Base-by-base conservation (phyloP, 2,888 invertebrate species). In the Aradus depressus region DNA sequence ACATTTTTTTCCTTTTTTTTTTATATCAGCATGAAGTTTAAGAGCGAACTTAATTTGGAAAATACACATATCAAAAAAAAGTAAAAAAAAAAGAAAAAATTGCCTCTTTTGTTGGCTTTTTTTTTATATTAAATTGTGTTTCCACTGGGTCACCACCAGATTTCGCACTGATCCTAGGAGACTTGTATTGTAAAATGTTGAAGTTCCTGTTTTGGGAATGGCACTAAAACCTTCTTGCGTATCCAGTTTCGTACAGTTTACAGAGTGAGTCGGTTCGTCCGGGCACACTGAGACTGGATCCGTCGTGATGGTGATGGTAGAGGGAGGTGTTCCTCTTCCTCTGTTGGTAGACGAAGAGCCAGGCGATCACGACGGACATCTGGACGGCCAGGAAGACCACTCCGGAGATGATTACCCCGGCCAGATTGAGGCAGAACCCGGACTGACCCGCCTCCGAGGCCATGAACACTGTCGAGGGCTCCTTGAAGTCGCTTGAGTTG, bases 311-410 rank as follows among this genome's bases (percentile, higher is more conserved):
- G 74, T 77, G 73, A 71, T 79, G 67, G 64, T 51, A 63, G 55
- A 58, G 64, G 71, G 62, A 58, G 48, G 52, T 52, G 43, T 56
- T 57, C 44, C 61, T 61, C 48, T 62, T 62, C 52, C 65, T 65
- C 62, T 85, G 76, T 67, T 88, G 87, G 80, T 87, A 87, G 65
- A 88, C 78, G 71, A 86, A 87, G 58, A 88, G 84, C 87, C 88
- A 90, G 58, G 83, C 85, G 43, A 86, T 84, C 60, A 91, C 81
- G 55, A 91, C 80, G 63, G 84, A 83, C 66, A 91, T 76, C 73
- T 91, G 91, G 21, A 84, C 85, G 44, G 87, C 80, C 61, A 91
- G 72, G 72, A 92, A 89, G 35, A 89, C 80, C 28, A 85, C 82
- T 34, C 84, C 86, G 44, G 88, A 87, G 53, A 90, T 80, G 68